These are phyloP conservation scores for Brachypodius melanocephalos DNA, from an alignment of 2,113 vertebrate genomes.

Conservation along the genomic window DNA sequence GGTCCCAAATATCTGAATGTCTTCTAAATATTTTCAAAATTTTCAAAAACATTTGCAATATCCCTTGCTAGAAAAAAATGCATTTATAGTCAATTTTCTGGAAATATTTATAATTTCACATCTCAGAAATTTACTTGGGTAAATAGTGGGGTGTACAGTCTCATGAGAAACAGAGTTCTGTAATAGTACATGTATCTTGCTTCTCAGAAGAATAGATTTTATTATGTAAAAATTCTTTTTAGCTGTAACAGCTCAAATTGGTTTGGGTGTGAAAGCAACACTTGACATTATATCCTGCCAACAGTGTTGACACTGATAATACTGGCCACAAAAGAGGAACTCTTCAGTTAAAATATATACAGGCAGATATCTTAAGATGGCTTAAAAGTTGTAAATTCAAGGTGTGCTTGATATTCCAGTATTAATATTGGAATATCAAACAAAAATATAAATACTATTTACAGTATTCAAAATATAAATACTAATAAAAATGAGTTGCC, in stretches of 20 bases:
- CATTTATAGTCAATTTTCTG: neutral
- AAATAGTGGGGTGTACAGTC: neutral
- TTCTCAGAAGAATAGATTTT: neutral
- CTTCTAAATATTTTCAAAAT: neutral
- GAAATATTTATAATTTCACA: neutral
- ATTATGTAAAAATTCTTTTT: neutral
- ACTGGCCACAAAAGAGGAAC: neutral
- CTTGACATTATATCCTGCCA: neutral
- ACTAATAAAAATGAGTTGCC: neutral
- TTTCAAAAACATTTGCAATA: neutral
- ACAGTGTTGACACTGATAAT: neutral
- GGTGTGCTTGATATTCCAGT: neutral
- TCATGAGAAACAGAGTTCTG: neutral
- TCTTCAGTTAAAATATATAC: neutral
- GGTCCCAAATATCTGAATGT: neutral
- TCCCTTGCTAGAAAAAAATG: neutral
- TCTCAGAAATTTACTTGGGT: neutral
- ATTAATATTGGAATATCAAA: neutral
- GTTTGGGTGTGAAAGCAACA: neutral
- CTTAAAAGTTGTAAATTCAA: neutral
- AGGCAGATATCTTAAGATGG: neutral
- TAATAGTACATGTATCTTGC: neutral
- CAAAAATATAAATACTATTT: neutral
- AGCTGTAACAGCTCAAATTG: neutral
- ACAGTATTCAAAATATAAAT: neutral